A percentile compares a stretch with the other conserved stretches of the same genome.
These are phyloP conservation scores for Mellivora capensis DNA, from an alignment of 2,113 vertebrate species.

Conservation along the genomic window DNA sequence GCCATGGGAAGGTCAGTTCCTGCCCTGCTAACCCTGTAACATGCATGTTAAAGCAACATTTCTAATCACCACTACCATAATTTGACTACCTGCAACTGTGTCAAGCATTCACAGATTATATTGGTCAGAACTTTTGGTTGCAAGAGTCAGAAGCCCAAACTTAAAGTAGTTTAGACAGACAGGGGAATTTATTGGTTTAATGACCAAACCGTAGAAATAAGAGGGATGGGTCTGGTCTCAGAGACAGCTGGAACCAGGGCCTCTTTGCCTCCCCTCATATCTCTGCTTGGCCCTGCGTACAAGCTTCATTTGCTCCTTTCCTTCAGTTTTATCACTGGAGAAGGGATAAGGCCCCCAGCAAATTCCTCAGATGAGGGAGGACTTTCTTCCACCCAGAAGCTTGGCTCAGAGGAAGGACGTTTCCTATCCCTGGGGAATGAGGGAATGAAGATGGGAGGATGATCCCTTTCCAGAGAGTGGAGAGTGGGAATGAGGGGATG, in stretches of 20 bases:
- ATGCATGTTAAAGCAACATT: not conserved
- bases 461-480: not conserved
- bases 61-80: not conserved
- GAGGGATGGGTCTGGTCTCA: not conserved
- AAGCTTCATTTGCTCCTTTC: not conserved
- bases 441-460: not conserved
- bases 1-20: not conserved
- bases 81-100: not conserved
- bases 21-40: not conserved
- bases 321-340: not conserved
- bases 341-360: not conserved
- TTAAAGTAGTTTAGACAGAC: not conserved
- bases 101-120: not conserved
- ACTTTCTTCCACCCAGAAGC: not conserved
- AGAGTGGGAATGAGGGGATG: not conserved
- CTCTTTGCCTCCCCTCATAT: not conserved
- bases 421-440: not conserved
- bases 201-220: not conserved
- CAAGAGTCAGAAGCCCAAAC: conserved; percentile 15
- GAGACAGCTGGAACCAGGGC: not conserved
- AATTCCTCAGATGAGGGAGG: not conserved
- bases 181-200: not conserved
- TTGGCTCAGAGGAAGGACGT: not conserved
- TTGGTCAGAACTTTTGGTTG: not conserved
- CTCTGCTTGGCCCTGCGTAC: not conserved